These are phyloP conservation scores for Oxyteleia sp. DNA, from an alignment of 2,888 invertebrate genomes.

Conservation along the genomic window DNA sequence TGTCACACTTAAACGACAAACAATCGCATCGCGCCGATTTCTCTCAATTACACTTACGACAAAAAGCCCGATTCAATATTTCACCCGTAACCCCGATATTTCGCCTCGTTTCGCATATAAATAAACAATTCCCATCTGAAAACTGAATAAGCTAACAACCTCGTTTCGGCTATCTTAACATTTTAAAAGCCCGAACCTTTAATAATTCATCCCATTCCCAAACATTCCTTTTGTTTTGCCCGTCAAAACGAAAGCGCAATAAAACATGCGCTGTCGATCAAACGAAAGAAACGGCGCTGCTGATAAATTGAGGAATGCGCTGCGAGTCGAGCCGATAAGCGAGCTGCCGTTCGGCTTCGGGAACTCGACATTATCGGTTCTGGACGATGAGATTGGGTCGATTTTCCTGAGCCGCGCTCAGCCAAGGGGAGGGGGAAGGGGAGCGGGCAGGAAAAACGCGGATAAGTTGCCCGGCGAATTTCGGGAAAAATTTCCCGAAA, in stretches of 20 bases:
- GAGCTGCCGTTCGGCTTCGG: conserved; percentile 33
- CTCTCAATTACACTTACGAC: too few relatives aligned
- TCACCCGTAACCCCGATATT: too few relatives aligned
- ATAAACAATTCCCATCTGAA: too few relatives aligned
- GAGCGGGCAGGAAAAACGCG: conserved; percentile 36
- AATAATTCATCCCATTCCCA: conserved; percentile 35
- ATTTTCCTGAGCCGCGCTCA: conserved; percentile 55
- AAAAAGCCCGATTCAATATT: too few relatives aligned
- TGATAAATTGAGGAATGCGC: conserved; percentile 68
- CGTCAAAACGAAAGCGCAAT: conserved; percentile 60
- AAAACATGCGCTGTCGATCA: conserved; percentile 68
- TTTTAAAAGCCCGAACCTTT: conserved; percentile 22
- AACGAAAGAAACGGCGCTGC: conserved; percentile 56
- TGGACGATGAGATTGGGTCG: conserved; percentile 63
- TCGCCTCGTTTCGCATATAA: too few relatives aligned
- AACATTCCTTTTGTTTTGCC: conserved; percentile 49
- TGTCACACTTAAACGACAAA: too few relatives aligned
- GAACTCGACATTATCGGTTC: conserved; percentile 65
- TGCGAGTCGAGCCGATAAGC: conserved; percentile 59
- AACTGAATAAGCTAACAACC: too few relatives aligned
- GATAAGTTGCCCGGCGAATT: conserved; percentile 31
- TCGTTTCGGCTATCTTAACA: conserved; percentile 16
- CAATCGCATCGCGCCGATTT: too few relatives aligned
- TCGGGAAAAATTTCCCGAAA: conserved; percentile 50
- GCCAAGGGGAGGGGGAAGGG: too few relatives aligned